Base-by-base conservation (phyloP, 2,888 invertebrate genomes). In the Pyrrhosoma nymphula region DNA sequence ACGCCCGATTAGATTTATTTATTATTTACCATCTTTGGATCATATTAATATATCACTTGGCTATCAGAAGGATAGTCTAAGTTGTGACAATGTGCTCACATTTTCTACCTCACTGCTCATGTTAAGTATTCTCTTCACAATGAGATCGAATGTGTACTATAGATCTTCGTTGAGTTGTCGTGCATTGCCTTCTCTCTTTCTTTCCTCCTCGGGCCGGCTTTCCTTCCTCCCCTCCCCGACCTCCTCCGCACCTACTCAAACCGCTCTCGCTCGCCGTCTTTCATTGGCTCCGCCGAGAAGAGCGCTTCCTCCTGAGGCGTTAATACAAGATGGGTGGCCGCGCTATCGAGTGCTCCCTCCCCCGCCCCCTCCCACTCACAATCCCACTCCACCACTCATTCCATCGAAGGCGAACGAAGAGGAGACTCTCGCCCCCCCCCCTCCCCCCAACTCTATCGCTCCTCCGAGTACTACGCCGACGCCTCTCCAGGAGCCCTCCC, bases 261-360 rank as follows among this genome's bases (percentile, higher is more conserved):
- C 26, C 30, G 30, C n/a, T 35, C 35, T 10, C 35, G 30, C n/a
- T 35, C 35, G 30, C 35, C 12, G 30, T 35, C 35, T 82, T 82
- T 35, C 30, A 82, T 82, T 82, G 82, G 82, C 89, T 89, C 56
- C 89, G 12, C 63, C 63, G 91, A 93, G 63, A 93, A 63, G 60
- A 39, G 39, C 55, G 23, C 55, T 89, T 35, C 88, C 60, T 88
- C 69, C 75, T 2, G 60, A 63, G 63, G 91, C 93, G 93, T 75
- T 93, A 75, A 93, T 47, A 69, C 47, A 93, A 93, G 93, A 75
- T 75, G 69, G 93, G 93, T 93, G 93, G 69, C 69, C 93, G 35
- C 60, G 30, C 93, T n/a, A 20, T 47, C 47, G 26, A 18, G 55
- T 89, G 20, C 56, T 47, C 55, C 88, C 8, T 3, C 89, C 47